Conservation (phyloP, 1,140 invertebrate genomes). For the Camponotus pennsylvanicus region DNA sequence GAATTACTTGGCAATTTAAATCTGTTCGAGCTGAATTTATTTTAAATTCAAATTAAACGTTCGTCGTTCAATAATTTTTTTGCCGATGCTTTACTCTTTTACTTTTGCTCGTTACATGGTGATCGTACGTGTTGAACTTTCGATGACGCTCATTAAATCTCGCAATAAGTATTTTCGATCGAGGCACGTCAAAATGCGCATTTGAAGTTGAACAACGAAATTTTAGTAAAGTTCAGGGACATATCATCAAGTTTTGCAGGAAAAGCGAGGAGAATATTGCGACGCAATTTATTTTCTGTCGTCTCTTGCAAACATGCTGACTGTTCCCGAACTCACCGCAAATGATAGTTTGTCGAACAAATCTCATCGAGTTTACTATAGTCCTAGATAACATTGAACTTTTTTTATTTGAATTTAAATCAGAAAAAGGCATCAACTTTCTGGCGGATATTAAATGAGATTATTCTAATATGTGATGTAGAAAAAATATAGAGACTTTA, state of each 20-base stretch:
- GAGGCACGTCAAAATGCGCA: background rate
- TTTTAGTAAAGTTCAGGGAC: background rate
- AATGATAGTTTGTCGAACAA: constrained; percentile 27
- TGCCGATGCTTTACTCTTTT: background rate
- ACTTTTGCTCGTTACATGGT: background rate
- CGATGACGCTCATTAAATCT: background rate
- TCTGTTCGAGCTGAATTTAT: background rate
- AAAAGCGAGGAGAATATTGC: constrained; percentile 1
- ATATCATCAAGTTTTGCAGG: background rate
- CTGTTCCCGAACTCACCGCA: background rate
- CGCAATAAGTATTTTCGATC: constrained; percentile 1
- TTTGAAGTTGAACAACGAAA: background rate
- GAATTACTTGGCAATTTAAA: background rate
- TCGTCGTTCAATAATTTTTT: background rate
- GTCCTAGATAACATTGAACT: constrained; percentile 4
- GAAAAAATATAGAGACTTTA: background rate
- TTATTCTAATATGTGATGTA: background rate
- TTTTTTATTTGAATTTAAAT: background rate
- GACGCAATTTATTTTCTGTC: constrained; percentile 27
- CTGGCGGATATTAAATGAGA: background rate
- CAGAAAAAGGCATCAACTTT: background rate
- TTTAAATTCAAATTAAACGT: background rate
- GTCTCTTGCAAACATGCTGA: constrained; percentile 19
- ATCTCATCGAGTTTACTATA: background rate
- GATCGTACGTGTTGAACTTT: background rate